Conservation (phyloP, 2,113 vertebrate genomes). For the Butastur rufipennis region DNA sequence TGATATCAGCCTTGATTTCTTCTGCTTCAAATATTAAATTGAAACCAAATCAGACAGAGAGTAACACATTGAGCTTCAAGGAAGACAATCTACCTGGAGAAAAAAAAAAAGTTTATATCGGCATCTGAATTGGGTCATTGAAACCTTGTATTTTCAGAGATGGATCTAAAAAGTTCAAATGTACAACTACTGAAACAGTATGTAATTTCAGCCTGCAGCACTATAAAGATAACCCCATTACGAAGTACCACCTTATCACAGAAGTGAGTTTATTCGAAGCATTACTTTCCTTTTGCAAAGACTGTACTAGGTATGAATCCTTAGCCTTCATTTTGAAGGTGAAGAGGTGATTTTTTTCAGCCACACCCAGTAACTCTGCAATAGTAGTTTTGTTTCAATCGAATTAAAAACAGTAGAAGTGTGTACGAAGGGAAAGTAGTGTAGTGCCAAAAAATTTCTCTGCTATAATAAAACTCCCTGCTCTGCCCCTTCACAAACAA, state of each 20-base stretch:
- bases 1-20: background rate
- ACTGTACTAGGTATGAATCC: rapidly evolving
- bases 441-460: background rate
- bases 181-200: background rate
- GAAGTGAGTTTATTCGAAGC: background rate
- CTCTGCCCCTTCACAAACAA: background rate
- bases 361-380: background rate
- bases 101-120: background rate
- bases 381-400: background rate
- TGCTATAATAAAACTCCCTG: background rate
- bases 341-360: background rate
- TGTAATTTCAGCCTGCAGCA: background rate
- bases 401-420: background rate
- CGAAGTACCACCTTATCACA: background rate
- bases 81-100: background rate
- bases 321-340: background rate
- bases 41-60: background rate
- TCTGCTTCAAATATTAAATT: background rate
- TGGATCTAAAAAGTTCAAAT: background rate
- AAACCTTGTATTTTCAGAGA: background rate
- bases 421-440: background rate
- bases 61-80: background rate
- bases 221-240: background rate
- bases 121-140: background rate
- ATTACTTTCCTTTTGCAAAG: background rate